Base-by-base conservation (phyloP, 2,797 vertebrate genomes). In the Sebastes diaconus region DNA sequence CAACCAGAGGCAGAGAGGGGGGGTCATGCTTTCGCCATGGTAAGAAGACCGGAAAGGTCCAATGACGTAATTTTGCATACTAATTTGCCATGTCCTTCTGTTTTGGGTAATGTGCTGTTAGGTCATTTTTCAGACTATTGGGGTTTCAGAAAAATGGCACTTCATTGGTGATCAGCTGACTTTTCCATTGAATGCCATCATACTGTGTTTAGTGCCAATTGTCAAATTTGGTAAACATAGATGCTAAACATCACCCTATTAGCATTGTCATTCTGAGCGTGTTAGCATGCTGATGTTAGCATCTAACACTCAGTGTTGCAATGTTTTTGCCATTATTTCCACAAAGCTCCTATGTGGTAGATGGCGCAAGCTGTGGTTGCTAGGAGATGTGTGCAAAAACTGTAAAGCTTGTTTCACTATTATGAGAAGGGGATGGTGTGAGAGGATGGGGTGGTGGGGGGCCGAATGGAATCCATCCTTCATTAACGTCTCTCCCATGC, bases 401-500 rank as follows among this genome's bases (percentile, higher is more conserved):
- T 82, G 57, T 78, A 68, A 75, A 69, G 75, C 11, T 58, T 74
- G 22, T 25, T 5, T 50, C 68, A 69, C 50, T 71, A 59, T 72
- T 66, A 59, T 69, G 64, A 76, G 46, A 42, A 55, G 34, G 25
- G 57, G 73, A 52, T 59, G 73, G 63, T 36, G 34, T 18, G 66
- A 68, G 57, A 54, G 39, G 60, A 54, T 52, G n/a, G 20, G 46
- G 24, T 18, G 16, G 42, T 3, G 24, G 12, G 10, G 29, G 42
- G n/a, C 64, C 59, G 69, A 81, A 77, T 60, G 59, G 63, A 87
- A 85, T 73, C 75, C 69, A 77, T 86, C 81, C 71, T 88, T 93
- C 83, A 92, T 91, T 94, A 91, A 84, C 59, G 82, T 84, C 64
- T 88, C 75, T 77, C 65, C 77, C 61, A 67, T 69, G 76, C 87